These are phyloP conservation scores for Nymphalis polychloros DNA, from an alignment of 2,888 invertebrate species.

Conservation along the genomic window DNA sequence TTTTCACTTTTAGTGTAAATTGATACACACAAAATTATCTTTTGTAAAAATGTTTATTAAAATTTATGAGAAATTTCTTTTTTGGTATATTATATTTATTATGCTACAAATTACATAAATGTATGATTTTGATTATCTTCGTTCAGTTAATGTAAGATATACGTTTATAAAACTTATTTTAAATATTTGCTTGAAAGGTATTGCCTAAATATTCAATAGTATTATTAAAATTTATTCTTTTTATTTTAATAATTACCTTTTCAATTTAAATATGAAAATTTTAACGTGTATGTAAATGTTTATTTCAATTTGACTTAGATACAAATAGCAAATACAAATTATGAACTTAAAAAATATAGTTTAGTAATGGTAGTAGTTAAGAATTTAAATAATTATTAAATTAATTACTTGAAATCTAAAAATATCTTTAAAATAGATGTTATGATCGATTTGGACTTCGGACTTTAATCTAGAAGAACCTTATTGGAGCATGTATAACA, in stretches of 20 bases:
- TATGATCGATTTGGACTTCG: slow-evolving; percentile 3
- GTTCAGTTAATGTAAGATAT: too few species aligned
- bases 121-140: neutral
- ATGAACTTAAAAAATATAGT: neutral
- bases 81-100: neutral
- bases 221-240: neutral
- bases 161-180: too few species aligned
- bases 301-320: too few species aligned
- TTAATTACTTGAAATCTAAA: neutral
- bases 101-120: neutral
- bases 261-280: neutral
- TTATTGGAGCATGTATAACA: slow-evolving; percentile 20
- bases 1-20: too few species aligned
- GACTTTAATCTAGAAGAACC: neutral
- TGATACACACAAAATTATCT: neutral
- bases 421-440: slow-evolving; percentile 2
- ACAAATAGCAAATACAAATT: neutral
- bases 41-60: neutral
- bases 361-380: neutral
- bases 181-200: neutral
- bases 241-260: neutral
- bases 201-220: neutral
- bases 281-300: neutral
- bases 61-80: too few species aligned
- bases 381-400: neutral